Percentiles rank a stretch among this genome's conserved stretches.
Evolutionary conservation across 2,888 invertebrate species (phyloP).

Genomic region (Camptogramma bilineatum): DNA sequence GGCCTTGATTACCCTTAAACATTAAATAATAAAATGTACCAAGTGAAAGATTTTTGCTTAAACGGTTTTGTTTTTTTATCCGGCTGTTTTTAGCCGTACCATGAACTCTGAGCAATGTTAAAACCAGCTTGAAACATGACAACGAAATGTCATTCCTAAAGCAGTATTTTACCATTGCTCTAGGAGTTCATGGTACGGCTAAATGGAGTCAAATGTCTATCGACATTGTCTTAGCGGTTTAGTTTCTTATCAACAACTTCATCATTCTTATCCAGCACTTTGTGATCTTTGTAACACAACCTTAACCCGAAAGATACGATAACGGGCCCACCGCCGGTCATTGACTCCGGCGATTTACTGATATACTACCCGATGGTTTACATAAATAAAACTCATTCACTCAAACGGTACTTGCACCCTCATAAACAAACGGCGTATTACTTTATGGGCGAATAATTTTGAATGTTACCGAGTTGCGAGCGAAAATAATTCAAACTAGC

Average conservation of each 20-base stretch:
- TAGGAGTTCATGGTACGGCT: no score
- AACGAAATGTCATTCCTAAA: no score
- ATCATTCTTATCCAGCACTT: conserved; percentile 16
- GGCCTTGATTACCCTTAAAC: no score
- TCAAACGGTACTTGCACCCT: conserved; percentile 28
- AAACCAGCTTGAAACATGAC: no score
- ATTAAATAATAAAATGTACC: no score
- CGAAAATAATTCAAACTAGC: neutral
- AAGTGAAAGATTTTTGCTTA: no score
- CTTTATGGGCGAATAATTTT: neutral
- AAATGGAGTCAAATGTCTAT: no score
- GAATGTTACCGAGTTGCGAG: neutral
- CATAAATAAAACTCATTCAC: conserved; percentile 49
- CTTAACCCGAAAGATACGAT: conserved; percentile 59
- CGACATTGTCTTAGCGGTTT: no score
- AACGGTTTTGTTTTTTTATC: no score
- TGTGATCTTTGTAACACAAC: conserved; percentile 38
- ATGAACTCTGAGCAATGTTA: no score
- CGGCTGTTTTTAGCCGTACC: no score
- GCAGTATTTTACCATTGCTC: no score
- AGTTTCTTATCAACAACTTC: neutral
- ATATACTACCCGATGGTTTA: conserved; percentile 50
- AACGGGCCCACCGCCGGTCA: conserved; percentile 56
- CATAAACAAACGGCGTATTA: conserved; percentile 4
- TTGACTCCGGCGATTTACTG: conserved; percentile 62